Conservation (phyloP, 1,140 invertebrate genomes). For the Pseudomyrmex flavicornis region DNA sequence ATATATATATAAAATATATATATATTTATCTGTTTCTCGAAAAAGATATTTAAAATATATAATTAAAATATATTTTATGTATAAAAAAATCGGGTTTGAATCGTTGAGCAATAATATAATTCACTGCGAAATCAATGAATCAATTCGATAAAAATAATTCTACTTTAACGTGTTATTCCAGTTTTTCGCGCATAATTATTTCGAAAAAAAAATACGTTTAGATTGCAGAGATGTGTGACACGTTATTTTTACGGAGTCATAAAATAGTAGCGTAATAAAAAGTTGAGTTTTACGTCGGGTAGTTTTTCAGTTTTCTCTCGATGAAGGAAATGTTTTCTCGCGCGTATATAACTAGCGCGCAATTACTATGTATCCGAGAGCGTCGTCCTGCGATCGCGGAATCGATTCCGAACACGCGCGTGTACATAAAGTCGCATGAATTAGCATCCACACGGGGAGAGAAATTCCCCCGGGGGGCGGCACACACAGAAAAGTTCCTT, state of each 20-base stretch:
- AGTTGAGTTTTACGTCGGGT: not conserved
- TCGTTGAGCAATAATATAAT: not conserved
- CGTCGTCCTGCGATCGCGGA: not conserved
- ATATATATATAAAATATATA: not conserved
- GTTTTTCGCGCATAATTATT: constrained; percentile 6
- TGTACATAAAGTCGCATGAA: constrained; percentile 28
- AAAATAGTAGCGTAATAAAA: constrained; percentile 12
- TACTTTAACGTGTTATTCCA: not conserved
- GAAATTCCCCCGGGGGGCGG: constrained; percentile 4
- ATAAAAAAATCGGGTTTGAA: not conserved
- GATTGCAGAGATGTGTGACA: not conserved
- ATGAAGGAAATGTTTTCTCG: not conserved
- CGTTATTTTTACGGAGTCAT: not conserved
- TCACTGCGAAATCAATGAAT: not conserved
- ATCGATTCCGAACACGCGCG: constrained; percentile 33
- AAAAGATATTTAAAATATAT: too few relatives aligned
- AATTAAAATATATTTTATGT: not conserved
- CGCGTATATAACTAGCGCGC: not conserved
- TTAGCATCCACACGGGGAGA: constrained; percentile 21
- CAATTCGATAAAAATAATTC: not conserved
- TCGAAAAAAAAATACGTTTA: not conserved
- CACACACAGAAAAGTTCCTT: constrained; percentile 39
- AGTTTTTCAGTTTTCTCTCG: not conserved
- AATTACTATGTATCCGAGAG: too few relatives aligned
- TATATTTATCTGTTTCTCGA: too few relatives aligned